Conservation (phyloP, 2,113 vertebrate genomes). For the Nyctibius bracteatus region DNA sequence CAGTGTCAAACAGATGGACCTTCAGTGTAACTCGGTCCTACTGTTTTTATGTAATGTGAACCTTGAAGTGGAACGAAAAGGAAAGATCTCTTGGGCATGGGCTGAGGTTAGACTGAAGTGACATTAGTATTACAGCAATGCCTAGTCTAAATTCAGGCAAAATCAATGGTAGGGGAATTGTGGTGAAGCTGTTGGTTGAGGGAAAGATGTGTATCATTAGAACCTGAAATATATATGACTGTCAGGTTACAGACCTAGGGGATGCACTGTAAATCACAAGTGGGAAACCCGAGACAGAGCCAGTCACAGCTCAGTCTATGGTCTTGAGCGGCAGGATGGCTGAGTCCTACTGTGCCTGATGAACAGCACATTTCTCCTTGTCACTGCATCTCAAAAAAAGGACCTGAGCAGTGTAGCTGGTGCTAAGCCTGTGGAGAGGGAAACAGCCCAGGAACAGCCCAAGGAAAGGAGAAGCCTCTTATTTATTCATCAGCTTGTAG, state of each 20-base stretch:
- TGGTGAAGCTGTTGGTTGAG: neutral
- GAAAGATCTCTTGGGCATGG: neutral
- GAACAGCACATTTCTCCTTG: neutral
- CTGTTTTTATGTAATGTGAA: neutral
- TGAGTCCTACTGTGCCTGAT: neutral
- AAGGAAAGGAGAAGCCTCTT: neutral
- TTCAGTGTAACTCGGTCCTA: neutral
- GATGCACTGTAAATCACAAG: neutral
- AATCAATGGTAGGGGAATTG: neutral
- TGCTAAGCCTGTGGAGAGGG: neutral
- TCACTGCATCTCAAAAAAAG: neutral
- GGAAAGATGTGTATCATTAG: neutral
- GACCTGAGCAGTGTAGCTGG: neutral
- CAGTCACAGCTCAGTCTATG: neutral
- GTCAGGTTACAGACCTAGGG: neutral
- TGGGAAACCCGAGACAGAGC: neutral
- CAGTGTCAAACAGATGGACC: neutral
- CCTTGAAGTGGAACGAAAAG: neutral
- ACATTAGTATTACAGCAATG: neutral
- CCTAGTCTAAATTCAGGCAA: neutral
- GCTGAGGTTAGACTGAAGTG: neutral
- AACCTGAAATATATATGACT: neutral
- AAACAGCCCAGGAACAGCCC: neutral
- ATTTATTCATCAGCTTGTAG: neutral
- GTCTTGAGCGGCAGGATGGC: neutral